These are phyloP conservation scores for Mesodorylaimus sp. DNA, from an alignment of 2,888 invertebrate species.

Conservation along the genomic window DNA sequence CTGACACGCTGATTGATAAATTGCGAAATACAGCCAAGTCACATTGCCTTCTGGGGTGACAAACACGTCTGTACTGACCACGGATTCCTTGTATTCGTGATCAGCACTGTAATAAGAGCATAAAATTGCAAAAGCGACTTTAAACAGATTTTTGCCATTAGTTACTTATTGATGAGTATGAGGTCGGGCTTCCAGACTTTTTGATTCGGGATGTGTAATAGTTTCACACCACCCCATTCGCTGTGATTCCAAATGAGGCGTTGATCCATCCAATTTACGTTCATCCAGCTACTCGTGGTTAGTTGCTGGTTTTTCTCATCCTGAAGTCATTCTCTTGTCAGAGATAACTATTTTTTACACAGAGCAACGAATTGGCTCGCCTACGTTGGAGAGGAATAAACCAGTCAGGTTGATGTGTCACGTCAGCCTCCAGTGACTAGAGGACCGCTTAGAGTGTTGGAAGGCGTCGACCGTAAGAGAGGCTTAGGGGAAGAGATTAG, in stretches of 20 bases:
- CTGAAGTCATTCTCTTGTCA: constrained; percentile 12
- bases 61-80: constrained; percentile 40
- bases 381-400: no score
- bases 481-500: neutral
- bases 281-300: constrained; percentile 27
- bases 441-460: no score
- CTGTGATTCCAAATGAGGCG: constrained; percentile 12
- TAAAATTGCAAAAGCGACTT: neutral
- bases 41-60: constrained; percentile 39
- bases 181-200: constrained; percentile 27
- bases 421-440: no score
- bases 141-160: no score
- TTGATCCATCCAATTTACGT: constrained; percentile 27
- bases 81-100: constrained; percentile 32
- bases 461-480: no score
- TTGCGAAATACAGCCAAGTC: constrained; percentile 41
- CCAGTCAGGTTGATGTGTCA: no score
- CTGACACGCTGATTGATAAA: constrained; percentile 39
- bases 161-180: constrained; percentile 25
- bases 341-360: neutral
- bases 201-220: constrained; percentile 25
- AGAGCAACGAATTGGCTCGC: no score
- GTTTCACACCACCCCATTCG: constrained; percentile 17
- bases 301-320: constrained; percentile 28
- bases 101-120: constrained; percentile 25